Conservation (phyloP, 2,113 vertebrate species). For the Neomonachus schauinslandi region DNA sequence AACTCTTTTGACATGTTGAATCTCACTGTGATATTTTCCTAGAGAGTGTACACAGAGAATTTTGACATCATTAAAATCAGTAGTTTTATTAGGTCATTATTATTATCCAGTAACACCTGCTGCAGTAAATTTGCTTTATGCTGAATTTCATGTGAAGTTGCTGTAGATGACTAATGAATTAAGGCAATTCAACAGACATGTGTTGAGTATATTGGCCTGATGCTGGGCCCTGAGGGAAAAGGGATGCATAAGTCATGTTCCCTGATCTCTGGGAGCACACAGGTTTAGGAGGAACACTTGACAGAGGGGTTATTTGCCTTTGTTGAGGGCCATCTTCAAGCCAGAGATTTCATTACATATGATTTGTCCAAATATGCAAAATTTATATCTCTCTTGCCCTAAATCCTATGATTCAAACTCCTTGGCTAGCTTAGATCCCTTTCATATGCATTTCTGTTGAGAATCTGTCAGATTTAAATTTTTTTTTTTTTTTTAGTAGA, state of each 20-base stretch:
- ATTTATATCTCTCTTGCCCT: not conserved
- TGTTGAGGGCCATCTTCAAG: not conserved
- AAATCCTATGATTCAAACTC: slow-evolving; percentile 6
- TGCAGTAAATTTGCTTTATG: not conserved
- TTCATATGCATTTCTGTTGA: slow-evolving; percentile 19
- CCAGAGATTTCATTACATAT: slow-evolving; percentile 43
- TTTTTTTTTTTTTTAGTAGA: not conserved
- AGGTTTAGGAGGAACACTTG: not conserved
- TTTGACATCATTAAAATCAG: not conserved
- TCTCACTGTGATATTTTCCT: not conserved
- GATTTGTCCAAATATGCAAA: not conserved
- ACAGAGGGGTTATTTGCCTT: not conserved
- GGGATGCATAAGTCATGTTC: not conserved
- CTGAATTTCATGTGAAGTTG: not conserved
- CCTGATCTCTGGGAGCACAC: not conserved
- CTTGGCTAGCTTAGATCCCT: not conserved
- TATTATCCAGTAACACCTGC: not conserved
- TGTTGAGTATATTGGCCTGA: not conserved
- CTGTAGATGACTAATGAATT: not conserved
- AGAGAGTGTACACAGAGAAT: not conserved
- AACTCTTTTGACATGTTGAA: not conserved
- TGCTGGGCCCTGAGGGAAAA: not conserved
- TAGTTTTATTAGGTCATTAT: not conserved
- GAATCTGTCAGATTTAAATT: not conserved
- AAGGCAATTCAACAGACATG: not conserved